Percentiles rank a stretch among this genome's conserved stretches.
phyloP scores from a whole-genome alignment of 2,888 invertebrate species.

The Drosophila austrosaltans region DNA sequence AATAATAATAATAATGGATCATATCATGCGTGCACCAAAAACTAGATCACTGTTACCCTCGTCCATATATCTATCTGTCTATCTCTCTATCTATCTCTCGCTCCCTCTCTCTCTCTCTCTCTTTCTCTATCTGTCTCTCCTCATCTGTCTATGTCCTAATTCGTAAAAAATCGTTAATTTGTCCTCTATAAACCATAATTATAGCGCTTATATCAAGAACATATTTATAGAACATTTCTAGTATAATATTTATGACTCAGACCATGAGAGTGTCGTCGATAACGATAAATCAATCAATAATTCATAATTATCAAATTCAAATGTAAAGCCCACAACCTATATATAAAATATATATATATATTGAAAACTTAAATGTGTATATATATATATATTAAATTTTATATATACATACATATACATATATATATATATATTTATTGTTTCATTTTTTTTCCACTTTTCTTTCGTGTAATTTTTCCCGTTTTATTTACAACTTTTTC shows the following conservation, averaged over 20 bases:
- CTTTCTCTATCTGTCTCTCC: background rate
- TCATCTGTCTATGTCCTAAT: conserved; percentile 24
- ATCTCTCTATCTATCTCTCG: conserved; percentile 17
- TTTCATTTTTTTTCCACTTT: conserved; percentile 58
- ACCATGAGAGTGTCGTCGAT: conserved; percentile 1
- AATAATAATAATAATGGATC: background rate
- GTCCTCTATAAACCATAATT: background rate
- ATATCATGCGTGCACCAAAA: conserved; percentile 14
- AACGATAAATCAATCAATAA: background rate
- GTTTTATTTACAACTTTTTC: conserved; percentile 71
- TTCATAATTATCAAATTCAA: conserved; percentile 2
- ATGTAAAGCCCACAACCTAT: conserved; percentile 8
- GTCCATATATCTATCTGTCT: conserved; percentile 3
- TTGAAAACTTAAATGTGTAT: background rate
- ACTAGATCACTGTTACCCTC: background rate
- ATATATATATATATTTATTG: background rate
- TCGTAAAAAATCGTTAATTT: background rate
- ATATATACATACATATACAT: conserved; percentile 6
- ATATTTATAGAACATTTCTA: background rate
- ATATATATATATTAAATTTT: background rate
- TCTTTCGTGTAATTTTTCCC: conserved; percentile 73
- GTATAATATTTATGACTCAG: background rate
- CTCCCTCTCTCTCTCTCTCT: conserved; percentile 15
- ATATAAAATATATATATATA: conserved; percentile 15
- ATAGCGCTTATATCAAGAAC: background rate